These are phyloP conservation scores for Dunckerocampus dactyliophorus DNA, from an alignment of 2,113 vertebrate genomes.

Conservation along the genomic window DNA sequence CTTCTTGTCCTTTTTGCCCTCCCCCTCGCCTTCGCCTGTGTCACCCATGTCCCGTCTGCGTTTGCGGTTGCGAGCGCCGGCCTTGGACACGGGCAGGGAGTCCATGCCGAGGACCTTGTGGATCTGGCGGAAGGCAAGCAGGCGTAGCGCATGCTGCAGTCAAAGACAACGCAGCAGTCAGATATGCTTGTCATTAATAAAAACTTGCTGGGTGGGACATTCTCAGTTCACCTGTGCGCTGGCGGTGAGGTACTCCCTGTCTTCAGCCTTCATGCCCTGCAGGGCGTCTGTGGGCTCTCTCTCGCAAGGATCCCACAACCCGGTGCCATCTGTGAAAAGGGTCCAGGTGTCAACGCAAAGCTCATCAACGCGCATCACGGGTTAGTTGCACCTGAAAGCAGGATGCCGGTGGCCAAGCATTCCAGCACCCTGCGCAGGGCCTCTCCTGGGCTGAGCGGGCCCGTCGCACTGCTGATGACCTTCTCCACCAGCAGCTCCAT, in stretches of 20 bases:
- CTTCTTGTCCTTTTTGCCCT: slow-evolving; percentile 69
- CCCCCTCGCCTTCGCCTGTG: slow-evolving; percentile 50
- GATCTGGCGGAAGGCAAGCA: slow-evolving; percentile 76
- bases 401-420: slow-evolving; percentile 69
- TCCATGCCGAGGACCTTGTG: slow-evolving; percentile 75
- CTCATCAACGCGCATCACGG: neutral
- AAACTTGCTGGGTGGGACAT: neutral
- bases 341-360: neutral
- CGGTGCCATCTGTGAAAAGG: slow-evolving; percentile 72
- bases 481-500: slow-evolving; percentile 77
- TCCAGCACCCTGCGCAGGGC: slow-evolving; percentile 75
- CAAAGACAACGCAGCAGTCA: neutral
- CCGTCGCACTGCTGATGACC: slow-evolving; percentile 65
- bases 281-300: slow-evolving; percentile 71
- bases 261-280: slow-evolving; percentile 64
- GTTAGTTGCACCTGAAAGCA: slow-evolving; percentile 67
- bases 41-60: slow-evolving; percentile 57
- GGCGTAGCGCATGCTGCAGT: slow-evolving; percentile 70
- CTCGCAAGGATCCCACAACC: slow-evolving; percentile 80
- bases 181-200: neutral
- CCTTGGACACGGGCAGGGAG: slow-evolving; percentile 59
- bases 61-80: slow-evolving; percentile 67
- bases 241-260: slow-evolving; percentile 76
- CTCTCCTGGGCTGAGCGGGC: slow-evolving; percentile 71
- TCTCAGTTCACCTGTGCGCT: slow-evolving; percentile 68